These are phyloP conservation scores for Caenorhabditis uteleia DNA, from an alignment of 2,888 invertebrate species.

Conservation along the genomic window DNA sequence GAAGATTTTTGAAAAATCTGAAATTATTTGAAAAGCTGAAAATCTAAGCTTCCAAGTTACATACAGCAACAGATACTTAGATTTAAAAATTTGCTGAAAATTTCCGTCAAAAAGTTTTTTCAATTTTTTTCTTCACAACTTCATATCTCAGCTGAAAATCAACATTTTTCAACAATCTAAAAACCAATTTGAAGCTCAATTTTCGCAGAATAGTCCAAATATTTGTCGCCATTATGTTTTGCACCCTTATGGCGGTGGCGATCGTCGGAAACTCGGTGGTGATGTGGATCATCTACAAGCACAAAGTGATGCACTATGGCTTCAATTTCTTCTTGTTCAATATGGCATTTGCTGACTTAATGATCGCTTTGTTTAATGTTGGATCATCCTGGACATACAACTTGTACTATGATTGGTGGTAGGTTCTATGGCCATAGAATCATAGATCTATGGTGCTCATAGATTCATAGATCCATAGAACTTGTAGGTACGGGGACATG, in stretches of 20 bases:
- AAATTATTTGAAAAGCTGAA: no score
- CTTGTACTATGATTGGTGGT: slow-evolving; percentile 62
- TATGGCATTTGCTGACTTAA: slow-evolving; percentile 62
- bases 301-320: slow-evolving; percentile 61
- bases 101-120: no score
- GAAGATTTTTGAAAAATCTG: no score
- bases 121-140: no score
- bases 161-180: no score
- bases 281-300: slow-evolving; percentile 62
- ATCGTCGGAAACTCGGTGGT: slow-evolving; percentile 60
- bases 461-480: neutral
- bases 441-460: no score
- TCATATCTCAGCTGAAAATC: no score
- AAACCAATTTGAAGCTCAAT: no score
- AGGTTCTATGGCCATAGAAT: slow-evolving; percentile 6
- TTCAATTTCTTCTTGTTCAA: slow-evolving; percentile 66
- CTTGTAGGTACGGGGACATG: slow-evolving; percentile 50
- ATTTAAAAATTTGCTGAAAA: no score
- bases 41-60: no score
- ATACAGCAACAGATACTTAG: no score
- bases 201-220: slow-evolving; percentile 49
- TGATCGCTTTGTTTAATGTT: slow-evolving; percentile 63
- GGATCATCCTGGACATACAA: slow-evolving; percentile 64
- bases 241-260: slow-evolving; percentile 51
- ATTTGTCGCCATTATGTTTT: slow-evolving; percentile 53